Evolutionary conservation across 2,113 vertebrate species (phyloP).

Genomic region (Gymnarchus niloticus): DNA sequence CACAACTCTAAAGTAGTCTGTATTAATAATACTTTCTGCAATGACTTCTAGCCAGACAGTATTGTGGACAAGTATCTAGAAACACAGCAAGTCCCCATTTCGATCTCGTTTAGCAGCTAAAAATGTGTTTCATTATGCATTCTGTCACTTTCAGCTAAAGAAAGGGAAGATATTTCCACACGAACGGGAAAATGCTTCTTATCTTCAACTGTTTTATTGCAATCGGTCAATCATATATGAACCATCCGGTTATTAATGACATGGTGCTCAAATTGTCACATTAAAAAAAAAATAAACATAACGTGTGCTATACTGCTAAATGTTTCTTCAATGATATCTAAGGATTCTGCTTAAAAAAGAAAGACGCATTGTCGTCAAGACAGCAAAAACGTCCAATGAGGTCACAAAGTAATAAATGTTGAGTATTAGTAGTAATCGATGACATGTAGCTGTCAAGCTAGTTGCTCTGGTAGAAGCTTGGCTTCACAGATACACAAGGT

Average conservation of each 20-base stretch:
- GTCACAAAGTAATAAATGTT: too few relatives aligned
- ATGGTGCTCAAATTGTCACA: not conserved
- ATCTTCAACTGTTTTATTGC: not conserved
- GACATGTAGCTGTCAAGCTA: too few relatives aligned
- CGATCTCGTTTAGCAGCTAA: not conserved
- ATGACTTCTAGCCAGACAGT: not conserved
- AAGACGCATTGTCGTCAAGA: not conserved
- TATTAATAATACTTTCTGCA: not conserved
- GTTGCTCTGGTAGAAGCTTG: too few relatives aligned
- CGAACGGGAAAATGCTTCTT: slow-evolving; percentile 13
- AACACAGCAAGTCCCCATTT: not conserved
- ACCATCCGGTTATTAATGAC: not conserved
- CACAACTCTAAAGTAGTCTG: not conserved
- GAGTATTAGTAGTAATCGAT: too few relatives aligned
- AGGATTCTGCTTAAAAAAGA: not conserved
- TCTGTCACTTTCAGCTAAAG: not conserved
- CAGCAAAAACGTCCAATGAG: not conserved
- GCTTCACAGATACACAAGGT: too few relatives aligned
- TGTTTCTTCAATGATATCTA: not conserved
- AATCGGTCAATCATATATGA: not conserved
- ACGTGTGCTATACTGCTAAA: not conserved
- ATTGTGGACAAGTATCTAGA: not conserved
- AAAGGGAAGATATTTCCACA: not conserved
- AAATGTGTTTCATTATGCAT: not conserved
- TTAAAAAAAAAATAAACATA: slow-evolving; percentile 13